These are phyloP conservation scores for Nothoprocta pentlandii DNA, from an alignment of 2,113 vertebrate species.

Conservation along the genomic window DNA sequence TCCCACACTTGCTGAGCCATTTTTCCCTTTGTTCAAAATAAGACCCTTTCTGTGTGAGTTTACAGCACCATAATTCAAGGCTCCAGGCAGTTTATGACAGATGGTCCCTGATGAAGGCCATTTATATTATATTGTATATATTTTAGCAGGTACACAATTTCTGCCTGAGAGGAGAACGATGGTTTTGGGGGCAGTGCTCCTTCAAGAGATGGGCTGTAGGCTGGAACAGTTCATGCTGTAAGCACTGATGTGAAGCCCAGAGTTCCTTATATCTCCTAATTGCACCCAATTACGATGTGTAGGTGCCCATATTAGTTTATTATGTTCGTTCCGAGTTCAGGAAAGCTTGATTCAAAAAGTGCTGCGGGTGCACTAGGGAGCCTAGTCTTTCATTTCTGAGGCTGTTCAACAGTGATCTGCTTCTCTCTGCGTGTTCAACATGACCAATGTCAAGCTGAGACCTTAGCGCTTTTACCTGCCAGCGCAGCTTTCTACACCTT, in stretches of 20 bases:
- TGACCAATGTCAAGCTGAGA: neutral
- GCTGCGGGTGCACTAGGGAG: neutral
- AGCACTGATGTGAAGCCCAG: neutral
- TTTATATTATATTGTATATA: neutral
- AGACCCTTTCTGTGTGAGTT: neutral
- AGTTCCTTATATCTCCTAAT: neutral
- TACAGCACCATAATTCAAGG: neutral
- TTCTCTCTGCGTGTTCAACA: neutral
- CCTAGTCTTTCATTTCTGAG: neutral
- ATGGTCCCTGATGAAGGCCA: neutral
- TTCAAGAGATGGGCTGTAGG: neutral
- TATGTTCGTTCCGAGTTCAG: neutral
- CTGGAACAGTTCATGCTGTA: neutral
- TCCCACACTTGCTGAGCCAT: neutral
- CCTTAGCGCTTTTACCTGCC: neutral
- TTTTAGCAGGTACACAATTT: neutral
- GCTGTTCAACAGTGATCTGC: neutral
- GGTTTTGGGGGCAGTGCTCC: neutral
- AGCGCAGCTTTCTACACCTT: neutral
- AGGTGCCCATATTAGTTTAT: neutral
- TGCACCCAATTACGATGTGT: neutral
- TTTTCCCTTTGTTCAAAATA: neutral
- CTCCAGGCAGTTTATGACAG: neutral
- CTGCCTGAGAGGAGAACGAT: neutral
- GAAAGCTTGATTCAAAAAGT: neutral